Evolutionary conservation across 2,888 invertebrate genomes (phyloP).

Genomic region (Watsonalla binaria): DNA sequence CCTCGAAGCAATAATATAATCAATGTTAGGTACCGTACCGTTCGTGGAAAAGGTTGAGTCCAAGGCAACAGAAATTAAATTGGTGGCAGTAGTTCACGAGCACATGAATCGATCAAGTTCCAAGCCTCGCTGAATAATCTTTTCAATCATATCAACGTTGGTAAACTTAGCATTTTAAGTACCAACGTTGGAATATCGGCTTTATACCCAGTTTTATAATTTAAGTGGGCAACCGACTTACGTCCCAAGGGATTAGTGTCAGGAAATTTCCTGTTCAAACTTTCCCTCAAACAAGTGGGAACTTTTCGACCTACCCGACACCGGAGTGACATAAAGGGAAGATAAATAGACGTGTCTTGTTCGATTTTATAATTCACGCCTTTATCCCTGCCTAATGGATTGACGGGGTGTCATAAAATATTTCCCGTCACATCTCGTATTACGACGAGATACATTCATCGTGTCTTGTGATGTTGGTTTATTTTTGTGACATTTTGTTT

Average conservation of each 20-base stretch:
- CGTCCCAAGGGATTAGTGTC: slow-evolving; percentile 9
- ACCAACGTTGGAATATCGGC: neutral
- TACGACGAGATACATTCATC: too few species aligned
- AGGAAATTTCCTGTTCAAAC: slow-evolving; percentile 4
- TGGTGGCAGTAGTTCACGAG: neutral
- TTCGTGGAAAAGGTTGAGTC: too few species aligned
- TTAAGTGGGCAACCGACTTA: slow-evolving; percentile 5
- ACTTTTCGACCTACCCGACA: slow-evolving; percentile 1
- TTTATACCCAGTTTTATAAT: slow-evolving; percentile 2
- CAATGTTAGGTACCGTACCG: too few species aligned
- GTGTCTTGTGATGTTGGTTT: too few species aligned
- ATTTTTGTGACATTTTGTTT: too few species aligned
- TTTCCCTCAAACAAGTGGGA: slow-evolving; percentile 3
- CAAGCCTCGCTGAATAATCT: neutral
- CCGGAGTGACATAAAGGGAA: slow-evolving; percentile 1
- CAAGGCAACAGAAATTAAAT: neutral
- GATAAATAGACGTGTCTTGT: slow-evolving; percentile 2
- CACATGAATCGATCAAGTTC: neutral
- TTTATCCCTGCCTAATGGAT: neutral
- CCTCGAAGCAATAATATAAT: too few species aligned
- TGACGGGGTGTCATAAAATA: neutral
- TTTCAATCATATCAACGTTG: neutral
- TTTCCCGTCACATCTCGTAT: neutral
- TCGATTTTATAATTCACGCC: neutral
- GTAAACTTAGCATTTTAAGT: neutral